These are phyloP conservation scores for Periophthalmodon schlosseri DNA, from an alignment of 2,113 vertebrate genomes.

Conservation along the genomic window DNA sequence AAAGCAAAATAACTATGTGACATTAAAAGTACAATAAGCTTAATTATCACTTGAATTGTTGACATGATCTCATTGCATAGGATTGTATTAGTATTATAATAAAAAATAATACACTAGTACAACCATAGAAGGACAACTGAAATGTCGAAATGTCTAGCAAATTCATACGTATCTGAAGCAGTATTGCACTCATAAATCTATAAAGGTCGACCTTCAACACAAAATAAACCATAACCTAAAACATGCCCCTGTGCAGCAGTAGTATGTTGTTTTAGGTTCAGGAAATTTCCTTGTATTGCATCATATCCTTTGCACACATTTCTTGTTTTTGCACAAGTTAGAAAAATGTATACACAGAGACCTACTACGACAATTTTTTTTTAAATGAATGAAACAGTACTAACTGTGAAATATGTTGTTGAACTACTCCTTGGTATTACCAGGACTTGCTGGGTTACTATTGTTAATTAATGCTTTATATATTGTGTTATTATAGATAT, in stretches of 20 bases:
- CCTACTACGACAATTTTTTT: background rate
- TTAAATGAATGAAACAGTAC: background rate
- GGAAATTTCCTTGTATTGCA: background rate
- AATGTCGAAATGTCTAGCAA: background rate
- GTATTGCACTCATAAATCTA: background rate
- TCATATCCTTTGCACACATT: background rate
- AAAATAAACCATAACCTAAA: background rate
- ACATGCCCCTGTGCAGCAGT: background rate
- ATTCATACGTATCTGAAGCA: background rate
- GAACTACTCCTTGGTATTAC: too few relatives aligned
- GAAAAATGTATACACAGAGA: background rate
- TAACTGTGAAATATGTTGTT: background rate
- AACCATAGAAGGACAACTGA: background rate
- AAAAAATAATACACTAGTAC: background rate
- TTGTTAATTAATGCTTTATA: background rate
- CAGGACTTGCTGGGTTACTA: background rate
- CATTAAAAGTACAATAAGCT: background rate
- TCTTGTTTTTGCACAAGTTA: background rate
- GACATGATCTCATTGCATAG: too few relatives aligned
- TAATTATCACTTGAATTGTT: background rate
- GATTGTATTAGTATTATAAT: background rate
- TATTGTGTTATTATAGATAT: background rate
- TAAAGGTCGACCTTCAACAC: background rate
- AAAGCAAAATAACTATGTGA: too few relatives aligned
- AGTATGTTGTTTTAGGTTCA: background rate